Conservation (phyloP, 2,113 vertebrate genomes). For the Brachionichthys hirsutus region DNA sequence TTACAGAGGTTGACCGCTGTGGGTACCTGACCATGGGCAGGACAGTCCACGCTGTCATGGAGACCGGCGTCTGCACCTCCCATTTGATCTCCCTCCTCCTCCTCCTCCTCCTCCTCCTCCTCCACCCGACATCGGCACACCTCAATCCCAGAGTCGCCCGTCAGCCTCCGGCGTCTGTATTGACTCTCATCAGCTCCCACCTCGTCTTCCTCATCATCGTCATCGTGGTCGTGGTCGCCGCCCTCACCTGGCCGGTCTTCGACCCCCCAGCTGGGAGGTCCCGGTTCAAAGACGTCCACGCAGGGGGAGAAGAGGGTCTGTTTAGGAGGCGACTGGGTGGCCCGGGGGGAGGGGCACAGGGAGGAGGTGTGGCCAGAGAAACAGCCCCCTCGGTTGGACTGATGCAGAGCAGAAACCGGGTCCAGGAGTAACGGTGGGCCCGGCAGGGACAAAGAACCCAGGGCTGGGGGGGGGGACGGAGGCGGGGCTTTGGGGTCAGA, state of each 20-base stretch:
- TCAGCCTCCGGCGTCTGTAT: constrained; percentile 83
- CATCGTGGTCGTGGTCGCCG: too few species aligned
- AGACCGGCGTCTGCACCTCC: constrained; percentile 27
- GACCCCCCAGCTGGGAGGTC: constrained; percentile 58
- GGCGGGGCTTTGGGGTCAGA: constrained; percentile 22
- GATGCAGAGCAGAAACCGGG: constrained; percentile 53
- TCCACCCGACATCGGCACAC: constrained; percentile 80
- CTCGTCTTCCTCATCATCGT: constrained; percentile 62
- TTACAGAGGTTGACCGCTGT: constrained; percentile 48
- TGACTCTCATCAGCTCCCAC: constrained; percentile 72
- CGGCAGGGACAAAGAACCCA: constrained; percentile 15
- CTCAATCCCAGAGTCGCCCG: constrained; percentile 90
- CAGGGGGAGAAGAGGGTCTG: constrained; percentile 81
- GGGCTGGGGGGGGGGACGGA: constrained; percentile 2
- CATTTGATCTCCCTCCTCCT: constrained; percentile 17
- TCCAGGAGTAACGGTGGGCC: constrained; percentile 55
- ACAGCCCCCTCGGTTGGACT: constrained; percentile 39
- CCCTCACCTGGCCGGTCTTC: constrained; percentile 42
- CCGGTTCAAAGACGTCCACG: constrained; percentile 76
- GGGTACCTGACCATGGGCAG: constrained; percentile 55
- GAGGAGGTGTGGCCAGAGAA: constrained; percentile 49
- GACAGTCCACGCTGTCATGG: constrained; percentile 75
- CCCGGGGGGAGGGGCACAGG: constrained; percentile 59
- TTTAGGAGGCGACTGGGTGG: constrained; percentile 66
- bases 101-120: constrained; percentile 24